A percentile compares a stretch with the other conserved stretches of the same genome.
Evolutionary conservation across 1,140 invertebrate species (phyloP).

Genomic region (Hyles vespertilio): DNA sequence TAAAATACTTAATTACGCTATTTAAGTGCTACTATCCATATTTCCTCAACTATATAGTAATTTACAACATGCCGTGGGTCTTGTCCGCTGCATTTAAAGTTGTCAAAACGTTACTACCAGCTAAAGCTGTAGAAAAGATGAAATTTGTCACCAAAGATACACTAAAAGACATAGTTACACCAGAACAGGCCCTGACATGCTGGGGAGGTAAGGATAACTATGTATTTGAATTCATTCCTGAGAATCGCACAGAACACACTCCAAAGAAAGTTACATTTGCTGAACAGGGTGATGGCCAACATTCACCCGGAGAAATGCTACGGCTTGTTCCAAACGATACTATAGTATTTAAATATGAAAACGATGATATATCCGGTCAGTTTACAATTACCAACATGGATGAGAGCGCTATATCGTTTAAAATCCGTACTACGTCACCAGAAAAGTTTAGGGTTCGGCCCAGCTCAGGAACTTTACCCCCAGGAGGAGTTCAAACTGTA

Average conservation of each 20-base stretch:
- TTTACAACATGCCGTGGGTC: slow-evolving; percentile 97
- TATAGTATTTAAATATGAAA: slow-evolving; percentile 80
- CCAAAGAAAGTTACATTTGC: slow-evolving; percentile 76
- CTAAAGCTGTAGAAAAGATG: slow-evolving; percentile 92
- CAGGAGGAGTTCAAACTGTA: slow-evolving; percentile 74
- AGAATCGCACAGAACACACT: slow-evolving; percentile 66
- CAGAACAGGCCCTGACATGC: slow-evolving; percentile 83
- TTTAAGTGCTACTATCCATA: slow-evolving; percentile 95
- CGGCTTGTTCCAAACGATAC: slow-evolving; percentile 77
- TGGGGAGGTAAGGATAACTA: slow-evolving; percentile 93
- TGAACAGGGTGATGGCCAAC: slow-evolving; percentile 50
- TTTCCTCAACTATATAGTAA: slow-evolving; percentile 92
- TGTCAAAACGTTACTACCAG: slow-evolving; percentile 91
- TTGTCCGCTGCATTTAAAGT: slow-evolving; percentile 95
- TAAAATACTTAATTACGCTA: slow-evolving; percentile 89
- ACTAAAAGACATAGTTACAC: slow-evolving; percentile 85
- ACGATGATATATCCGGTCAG: slow-evolving; percentile 79
- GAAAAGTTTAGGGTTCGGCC: slow-evolving; percentile 94
- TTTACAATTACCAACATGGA: slow-evolving; percentile 82
- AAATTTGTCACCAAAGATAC: slow-evolving; percentile 90
- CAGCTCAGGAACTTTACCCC: slow-evolving; percentile 84
- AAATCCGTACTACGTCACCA: slow-evolving; percentile 85
- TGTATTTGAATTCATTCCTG: slow-evolving; percentile 82
- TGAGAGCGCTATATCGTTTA: slow-evolving; percentile 82
- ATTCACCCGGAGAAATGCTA: slow-evolving; percentile 67